phyloP scores from a whole-genome alignment of 2,797 vertebrate species.

The Salmo trutta region DNA sequence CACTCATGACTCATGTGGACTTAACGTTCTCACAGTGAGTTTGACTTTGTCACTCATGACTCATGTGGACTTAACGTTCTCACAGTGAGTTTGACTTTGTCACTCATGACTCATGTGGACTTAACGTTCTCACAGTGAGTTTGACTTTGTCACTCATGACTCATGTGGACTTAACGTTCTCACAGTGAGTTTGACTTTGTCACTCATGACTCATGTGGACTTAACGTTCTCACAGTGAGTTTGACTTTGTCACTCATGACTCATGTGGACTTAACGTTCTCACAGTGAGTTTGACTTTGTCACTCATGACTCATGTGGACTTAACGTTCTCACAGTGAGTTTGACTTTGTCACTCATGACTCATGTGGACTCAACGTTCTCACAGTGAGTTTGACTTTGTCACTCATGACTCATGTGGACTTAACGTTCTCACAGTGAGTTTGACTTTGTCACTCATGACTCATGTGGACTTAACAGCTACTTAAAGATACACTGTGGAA shows the following conservation, averaged over 20 bases:
- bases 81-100: constrained; percentile 42
- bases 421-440: constrained; percentile 58
- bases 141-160: too few relatives aligned
- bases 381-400: constrained; percentile 42
- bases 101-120: too few relatives aligned
- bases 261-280: constrained; percentile 61
- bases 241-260: too few relatives aligned
- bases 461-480: not conserved
- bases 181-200: constrained; percentile 42
- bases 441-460: constrained; percentile 9
- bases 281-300: constrained; percentile 42
- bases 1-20: not conserved
- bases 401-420: too few relatives aligned
- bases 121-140: constrained; percentile 58
- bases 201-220: too few relatives aligned
- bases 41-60: too few relatives aligned
- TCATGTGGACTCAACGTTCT: constrained; percentile 61
- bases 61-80: constrained; percentile 61
- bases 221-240: constrained; percentile 58
- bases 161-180: constrained; percentile 61
- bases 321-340: constrained; percentile 58
- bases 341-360: too few relatives aligned
- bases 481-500: not conserved
- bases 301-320: too few relatives aligned
- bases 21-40: constrained; percentile 58